Conservation (phyloP, 1,140 invertebrate genomes). For the Drosophila gunungcola region DNA sequence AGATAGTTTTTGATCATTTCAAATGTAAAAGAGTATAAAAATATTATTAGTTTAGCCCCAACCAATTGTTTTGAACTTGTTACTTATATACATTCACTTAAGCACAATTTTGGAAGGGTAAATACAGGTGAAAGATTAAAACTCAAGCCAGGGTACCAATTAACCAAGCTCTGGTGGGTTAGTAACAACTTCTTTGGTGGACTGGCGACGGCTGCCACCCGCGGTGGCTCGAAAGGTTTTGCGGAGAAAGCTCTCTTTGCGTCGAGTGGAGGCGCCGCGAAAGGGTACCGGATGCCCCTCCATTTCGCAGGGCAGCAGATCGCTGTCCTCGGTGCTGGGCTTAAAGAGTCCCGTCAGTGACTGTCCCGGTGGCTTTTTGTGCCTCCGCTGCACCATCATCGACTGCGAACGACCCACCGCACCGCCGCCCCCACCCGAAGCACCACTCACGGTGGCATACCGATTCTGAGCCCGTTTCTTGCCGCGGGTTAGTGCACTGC, state of each 20-base stretch:
- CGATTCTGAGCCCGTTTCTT: slow-evolving; percentile 77
- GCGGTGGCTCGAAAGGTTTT: slow-evolving; percentile 79
- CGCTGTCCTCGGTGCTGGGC: slow-evolving; percentile 28
- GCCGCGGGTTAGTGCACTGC: slow-evolving; percentile 70
- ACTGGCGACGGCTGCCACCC: slow-evolving; percentile 48
- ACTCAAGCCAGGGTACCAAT: slow-evolving; percentile 27
- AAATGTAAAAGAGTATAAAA: slow-evolving; percentile 6
- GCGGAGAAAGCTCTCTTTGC: slow-evolving; percentile 83
- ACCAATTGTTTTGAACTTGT: not conserved
- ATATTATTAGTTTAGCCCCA: not conserved
- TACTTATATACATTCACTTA: slow-evolving; percentile 20
- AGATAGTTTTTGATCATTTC: not conserved
- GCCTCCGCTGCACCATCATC: slow-evolving; percentile 51
- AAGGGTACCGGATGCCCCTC: slow-evolving; percentile 16
- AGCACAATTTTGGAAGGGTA: slow-evolving; percentile 24
- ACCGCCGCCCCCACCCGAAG: slow-evolving; percentile 42
- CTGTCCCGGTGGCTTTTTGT: slow-evolving; percentile 60
- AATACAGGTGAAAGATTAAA: slow-evolving; percentile 13
- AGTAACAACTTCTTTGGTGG: slow-evolving; percentile 68
- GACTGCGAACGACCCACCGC: slow-evolving; percentile 66
- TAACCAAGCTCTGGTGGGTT: slow-evolving; percentile 53
- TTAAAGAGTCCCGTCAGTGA: slow-evolving; percentile 16
- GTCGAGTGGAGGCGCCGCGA: slow-evolving; percentile 45
- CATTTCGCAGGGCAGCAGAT: slow-evolving; percentile 33
- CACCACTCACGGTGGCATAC: slow-evolving; percentile 64